Evolutionary conservation across 1,140 invertebrate genomes (phyloP).

Genomic region (Pollicipes pollicipes): DNA sequence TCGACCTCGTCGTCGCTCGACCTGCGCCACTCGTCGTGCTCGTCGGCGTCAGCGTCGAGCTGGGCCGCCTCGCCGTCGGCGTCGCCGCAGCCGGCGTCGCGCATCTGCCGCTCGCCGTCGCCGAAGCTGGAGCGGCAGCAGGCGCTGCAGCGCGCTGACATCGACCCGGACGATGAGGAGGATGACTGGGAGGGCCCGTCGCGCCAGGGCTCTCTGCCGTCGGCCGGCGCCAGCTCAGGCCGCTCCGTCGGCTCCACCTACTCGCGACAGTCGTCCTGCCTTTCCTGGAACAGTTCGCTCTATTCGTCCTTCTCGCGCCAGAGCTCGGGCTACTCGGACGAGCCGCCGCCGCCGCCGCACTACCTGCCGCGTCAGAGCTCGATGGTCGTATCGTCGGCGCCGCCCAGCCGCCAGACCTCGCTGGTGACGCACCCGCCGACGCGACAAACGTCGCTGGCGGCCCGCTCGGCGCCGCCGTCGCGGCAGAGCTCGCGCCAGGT

Average conservation of each 20-base stretch:
- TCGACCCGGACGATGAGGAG: neutral
- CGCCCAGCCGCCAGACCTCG: neutral
- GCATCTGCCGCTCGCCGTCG: constrained; percentile 13
- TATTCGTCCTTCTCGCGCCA: neutral
- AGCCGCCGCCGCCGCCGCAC: neutral
- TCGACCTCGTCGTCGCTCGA: constrained; percentile 29
- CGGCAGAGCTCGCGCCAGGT: constrained; percentile 1
- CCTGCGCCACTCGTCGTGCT: neutral
- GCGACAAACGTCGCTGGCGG: neutral
- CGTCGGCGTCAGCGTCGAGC: neutral
- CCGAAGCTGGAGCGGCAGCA: constrained; percentile 45
- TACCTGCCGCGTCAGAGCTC: neutral
- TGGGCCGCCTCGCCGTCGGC: constrained; percentile 17
- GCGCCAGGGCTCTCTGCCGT: neutral
- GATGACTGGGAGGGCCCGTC: neutral
- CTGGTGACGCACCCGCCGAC: neutral
- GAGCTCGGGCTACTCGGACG: neutral
- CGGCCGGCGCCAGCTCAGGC: neutral
- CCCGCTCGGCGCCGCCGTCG: neutral
- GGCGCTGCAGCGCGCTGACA: constrained; percentile 27
- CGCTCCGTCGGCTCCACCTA: neutral
- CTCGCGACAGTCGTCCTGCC: neutral
- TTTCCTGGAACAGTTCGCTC: neutral
- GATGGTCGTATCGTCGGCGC: neutral
- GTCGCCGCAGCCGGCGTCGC: constrained; percentile 18